Conservation (phyloP, 2,797 vertebrate species). For the Pangasius sanitwongsei region DNA sequence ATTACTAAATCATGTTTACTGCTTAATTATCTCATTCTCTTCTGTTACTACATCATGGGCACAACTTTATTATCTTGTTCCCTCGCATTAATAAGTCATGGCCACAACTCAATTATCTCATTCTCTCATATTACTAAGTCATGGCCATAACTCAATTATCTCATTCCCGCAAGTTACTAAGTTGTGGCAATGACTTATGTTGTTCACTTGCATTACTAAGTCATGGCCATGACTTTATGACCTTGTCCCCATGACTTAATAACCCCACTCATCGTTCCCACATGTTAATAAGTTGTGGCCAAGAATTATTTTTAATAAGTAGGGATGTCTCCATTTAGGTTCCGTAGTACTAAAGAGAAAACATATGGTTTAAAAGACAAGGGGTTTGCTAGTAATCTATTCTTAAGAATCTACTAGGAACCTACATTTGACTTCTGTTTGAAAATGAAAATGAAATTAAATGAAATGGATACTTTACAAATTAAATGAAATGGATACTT, state of each 20-base stretch:
- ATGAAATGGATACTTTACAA: constrained; percentile 41
- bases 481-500: constrained; percentile 39
- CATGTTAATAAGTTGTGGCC: background rate
- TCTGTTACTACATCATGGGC: background rate
- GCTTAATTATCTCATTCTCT: background rate
- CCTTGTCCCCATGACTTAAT: background rate
- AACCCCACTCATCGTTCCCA: no score
- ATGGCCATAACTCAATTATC: background rate
- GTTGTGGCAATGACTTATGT: background rate
- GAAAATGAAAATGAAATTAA: background rate
- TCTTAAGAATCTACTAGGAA: constrained; percentile 3
- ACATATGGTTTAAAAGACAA: background rate
- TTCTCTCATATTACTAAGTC: background rate
- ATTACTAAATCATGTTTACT: background rate
- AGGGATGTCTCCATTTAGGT: background rate
- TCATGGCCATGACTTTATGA: background rate
- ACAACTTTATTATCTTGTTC: background rate
- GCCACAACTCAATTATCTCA: background rate
- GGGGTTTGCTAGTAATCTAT: background rate
- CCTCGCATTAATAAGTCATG: background rate
- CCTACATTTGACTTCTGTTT: constrained; percentile 16
- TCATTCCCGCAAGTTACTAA: background rate
- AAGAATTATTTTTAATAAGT: background rate
- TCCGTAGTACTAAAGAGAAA: background rate
- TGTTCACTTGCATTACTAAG: background rate